A percentile compares a stretch with the other conserved stretches of the same genome.
Evolutionary conservation across 1,140 invertebrate species (phyloP).

Genomic region (Achatina immaculata): DNA sequence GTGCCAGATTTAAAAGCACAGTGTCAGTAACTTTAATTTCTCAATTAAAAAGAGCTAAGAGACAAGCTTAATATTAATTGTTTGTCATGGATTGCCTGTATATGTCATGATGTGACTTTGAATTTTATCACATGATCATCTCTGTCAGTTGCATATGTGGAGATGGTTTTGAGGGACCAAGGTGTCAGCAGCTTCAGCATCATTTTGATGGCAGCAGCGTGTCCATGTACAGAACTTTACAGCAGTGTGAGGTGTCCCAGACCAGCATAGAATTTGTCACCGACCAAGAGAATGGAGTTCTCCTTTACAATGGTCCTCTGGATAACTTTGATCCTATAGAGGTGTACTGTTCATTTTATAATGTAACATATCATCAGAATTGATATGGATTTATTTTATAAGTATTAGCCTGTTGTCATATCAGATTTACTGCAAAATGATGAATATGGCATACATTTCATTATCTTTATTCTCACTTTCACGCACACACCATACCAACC

Average conservation of each 20-base stretch:
- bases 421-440: neutral
- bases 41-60: too few species aligned
- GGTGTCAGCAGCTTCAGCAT: conserved; percentile 94
- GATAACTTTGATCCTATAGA: conserved; percentile 29
- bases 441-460: neutral
- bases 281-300: conserved; percentile 81
- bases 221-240: conserved; percentile 94
- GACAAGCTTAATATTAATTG: too few species aligned
- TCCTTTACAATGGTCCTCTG: conserved; percentile 97
- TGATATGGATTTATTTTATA: neutral
- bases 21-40: too few species aligned
- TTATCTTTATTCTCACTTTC: neutral
- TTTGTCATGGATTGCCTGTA: too few species aligned
- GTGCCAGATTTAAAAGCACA: too few species aligned
- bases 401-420: neutral
- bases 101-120: too few species aligned
- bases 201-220: conserved; percentile 83
- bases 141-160: conserved; percentile 76
- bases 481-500: too few species aligned
- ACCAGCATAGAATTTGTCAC: conserved; percentile 96
- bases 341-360: conserved; percentile 86
- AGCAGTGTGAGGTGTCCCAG: conserved; percentile 96
- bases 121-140: too few species aligned
- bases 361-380: too few species aligned
- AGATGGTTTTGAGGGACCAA: conserved; percentile 89